Base-by-base conservation (phyloP, 2,888 invertebrate species). In the Ephialtes manifestator region DNA sequence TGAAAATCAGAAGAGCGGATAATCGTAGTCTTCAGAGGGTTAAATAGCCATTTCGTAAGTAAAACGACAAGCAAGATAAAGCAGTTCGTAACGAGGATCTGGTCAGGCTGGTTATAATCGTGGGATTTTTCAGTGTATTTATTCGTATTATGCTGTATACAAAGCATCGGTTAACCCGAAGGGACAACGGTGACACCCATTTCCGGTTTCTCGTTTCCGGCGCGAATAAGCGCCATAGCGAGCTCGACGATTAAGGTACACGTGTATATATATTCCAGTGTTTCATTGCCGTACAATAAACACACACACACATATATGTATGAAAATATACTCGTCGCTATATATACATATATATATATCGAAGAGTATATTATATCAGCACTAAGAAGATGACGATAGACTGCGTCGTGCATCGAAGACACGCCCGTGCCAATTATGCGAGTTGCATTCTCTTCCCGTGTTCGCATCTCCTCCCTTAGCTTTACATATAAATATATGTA, bases 361-460 rank as follows among this genome's bases (percentile, higher is more conserved):
- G 83, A 83, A 58, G 79, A 78, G 67, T 60, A 78, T 72, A 75
- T 76, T 24, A 53, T 82, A 18, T 74, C 35, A 58, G 18, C 46
- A 65, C 43, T 68, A 86, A 80, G 55, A 84, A 63, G 68, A 86
- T 72, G 76, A 82, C 83, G 85, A 84, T 85, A 82, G 78, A 78
- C 84, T 65, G 48, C 35, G 48, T 48, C 48, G 65, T 39, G 65
- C 51, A 67, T 76, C 86, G 85, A 85, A 85, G 88, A 90, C 89
- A 90, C 91, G 90, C 90, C 90, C 89, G 91, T 90, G 89, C 90
- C 91, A 91, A 92, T 92, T 92, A 92, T 90, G 91, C 89, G 89
- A 87, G 90, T 86, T 88, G 89, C 89, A 85, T 85, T 85, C 83
- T 83, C 83, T 79, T 46, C 67, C 76, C 72, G 80, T 83, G 79